Evolutionary conservation across 2,888 invertebrate genomes (phyloP).

Genomic region (Bembecia ichneumoniformis): DNA sequence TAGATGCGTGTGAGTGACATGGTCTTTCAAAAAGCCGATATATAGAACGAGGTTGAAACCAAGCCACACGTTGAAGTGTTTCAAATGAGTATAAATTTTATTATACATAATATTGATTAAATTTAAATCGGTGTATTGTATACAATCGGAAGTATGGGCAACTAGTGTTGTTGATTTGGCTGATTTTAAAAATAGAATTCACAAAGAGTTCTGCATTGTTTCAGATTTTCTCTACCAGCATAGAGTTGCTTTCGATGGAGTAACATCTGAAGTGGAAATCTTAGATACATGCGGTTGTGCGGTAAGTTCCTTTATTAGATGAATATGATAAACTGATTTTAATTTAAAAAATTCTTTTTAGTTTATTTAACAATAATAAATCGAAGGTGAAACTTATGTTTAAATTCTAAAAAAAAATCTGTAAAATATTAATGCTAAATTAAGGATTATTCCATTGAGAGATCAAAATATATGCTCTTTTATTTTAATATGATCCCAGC

Average conservation of each 20-base stretch:
- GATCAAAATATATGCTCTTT: too few relatives aligned
- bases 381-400: too few relatives aligned
- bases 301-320: constrained; percentile 64
- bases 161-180: too few relatives aligned
- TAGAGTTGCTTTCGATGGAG: constrained; percentile 82
- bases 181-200: too few relatives aligned
- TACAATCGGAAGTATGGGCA: too few relatives aligned
- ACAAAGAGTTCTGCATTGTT: constrained; percentile 23
- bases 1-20: constrained; percentile 37
- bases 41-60: constrained; percentile 19
- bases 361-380: not conserved
- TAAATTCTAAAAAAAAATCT: too few relatives aligned
- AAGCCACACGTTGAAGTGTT: constrained; percentile 11
- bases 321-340: not conserved
- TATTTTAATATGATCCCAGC: too few relatives aligned
- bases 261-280: constrained; percentile 82
- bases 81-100: not conserved
- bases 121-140: too few relatives aligned
- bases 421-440: too few relatives aligned
- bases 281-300: constrained; percentile 85
- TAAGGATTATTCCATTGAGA: too few relatives aligned
- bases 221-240: constrained; percentile 85
- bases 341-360: not conserved
- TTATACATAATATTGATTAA: not conserved
- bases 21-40: constrained; percentile 34